phyloP scores from a whole-genome alignment of 2,797 vertebrate genomes.

The Poeciliopsis gracilis region DNA sequence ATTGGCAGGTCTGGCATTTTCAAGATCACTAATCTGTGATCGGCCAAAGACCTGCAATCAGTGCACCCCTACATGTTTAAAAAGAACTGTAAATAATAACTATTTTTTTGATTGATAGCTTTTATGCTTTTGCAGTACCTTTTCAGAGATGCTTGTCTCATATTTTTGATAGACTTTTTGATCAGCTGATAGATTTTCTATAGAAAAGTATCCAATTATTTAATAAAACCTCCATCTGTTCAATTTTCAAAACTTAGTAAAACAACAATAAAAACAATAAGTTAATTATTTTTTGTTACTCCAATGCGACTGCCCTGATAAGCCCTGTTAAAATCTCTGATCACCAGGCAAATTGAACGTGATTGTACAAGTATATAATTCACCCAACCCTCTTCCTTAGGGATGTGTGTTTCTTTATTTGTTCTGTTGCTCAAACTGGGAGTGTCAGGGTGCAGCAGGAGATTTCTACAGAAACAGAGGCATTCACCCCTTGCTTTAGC shows the following conservation, averaged over 20 bases:
- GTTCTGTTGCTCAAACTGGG: conserved; percentile 56
- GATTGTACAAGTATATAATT: conserved; percentile 21
- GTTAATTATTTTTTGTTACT: background rate
- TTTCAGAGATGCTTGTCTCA: background rate
- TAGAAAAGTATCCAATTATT: background rate
- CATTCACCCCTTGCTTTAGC: conserved; percentile 1
- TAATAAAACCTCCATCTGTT: background rate
- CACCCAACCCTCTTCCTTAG: conserved; percentile 29
- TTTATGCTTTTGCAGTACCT: background rate
- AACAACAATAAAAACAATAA: background rate
- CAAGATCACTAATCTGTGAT: no score
- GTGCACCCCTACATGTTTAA: background rate
- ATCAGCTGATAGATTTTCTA: background rate
- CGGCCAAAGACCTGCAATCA: no score
- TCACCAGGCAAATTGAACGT: conserved; percentile 29
- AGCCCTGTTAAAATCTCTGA: background rate
- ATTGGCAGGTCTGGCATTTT: no score
- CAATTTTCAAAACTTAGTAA: background rate
- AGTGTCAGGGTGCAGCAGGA: conserved; percentile 56
- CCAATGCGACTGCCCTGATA: background rate
- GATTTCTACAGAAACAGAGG: conserved; percentile 26
- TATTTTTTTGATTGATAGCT: background rate
- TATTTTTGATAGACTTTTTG: background rate
- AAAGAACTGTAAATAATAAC: background rate
- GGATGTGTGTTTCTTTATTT: conserved; percentile 33